Base-by-base conservation (phyloP, 2,113 vertebrate genomes). In the Colistium nudipinnis region DNA sequence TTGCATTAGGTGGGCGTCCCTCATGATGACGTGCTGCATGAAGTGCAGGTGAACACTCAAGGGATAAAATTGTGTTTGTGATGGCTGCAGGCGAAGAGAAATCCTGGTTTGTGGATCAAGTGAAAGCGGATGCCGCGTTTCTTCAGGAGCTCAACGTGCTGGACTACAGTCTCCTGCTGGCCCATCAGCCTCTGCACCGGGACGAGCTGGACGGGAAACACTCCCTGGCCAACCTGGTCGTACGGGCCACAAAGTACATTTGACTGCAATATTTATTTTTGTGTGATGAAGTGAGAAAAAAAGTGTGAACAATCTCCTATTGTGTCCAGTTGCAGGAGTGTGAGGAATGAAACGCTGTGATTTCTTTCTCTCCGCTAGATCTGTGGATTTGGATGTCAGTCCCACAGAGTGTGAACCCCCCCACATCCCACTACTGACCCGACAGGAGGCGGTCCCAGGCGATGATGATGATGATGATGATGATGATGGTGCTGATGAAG, bases 151-250 rank as follows among this genome's bases (percentile, higher is more conserved):
- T 95, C 2, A 92, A 93, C 0, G 90, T 95, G 14, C 80, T 95
- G 64, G 95, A 96, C 66, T 96, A 95, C 70, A 95, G 95, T 36
- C 86, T 95, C 9, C 89, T 96, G 74, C 52, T 95, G 73, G 95
- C 93, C 25, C 78, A 89, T 16, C 94, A 95, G 53, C 84, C 65
- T 2, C 89, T 95, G 73, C 94, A 92, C 3, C 64, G 60, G 0
- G 94, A 96, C 0, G 94, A 96, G 63, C 82, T 53, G 2, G 52
- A 66, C 2, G 72, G 57, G 5, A 86, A 74, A 35, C 85, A 56
- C 48, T 91, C 90, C 0, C 62, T 94, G 8, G 82, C 87, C 14
- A 79, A 87, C 38, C 53, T 94, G 12, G 68, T 95, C 27, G 63
- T 90, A 36, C 87, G 85, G 3, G 73, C 89, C 3, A 88, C 87